Percentiles rank a stretch among this genome's conserved stretches.
These are phyloP conservation scores for Theocolax elegans DNA, from an alignment of 1,140 invertebrate species.

Conservation along the genomic window DNA sequence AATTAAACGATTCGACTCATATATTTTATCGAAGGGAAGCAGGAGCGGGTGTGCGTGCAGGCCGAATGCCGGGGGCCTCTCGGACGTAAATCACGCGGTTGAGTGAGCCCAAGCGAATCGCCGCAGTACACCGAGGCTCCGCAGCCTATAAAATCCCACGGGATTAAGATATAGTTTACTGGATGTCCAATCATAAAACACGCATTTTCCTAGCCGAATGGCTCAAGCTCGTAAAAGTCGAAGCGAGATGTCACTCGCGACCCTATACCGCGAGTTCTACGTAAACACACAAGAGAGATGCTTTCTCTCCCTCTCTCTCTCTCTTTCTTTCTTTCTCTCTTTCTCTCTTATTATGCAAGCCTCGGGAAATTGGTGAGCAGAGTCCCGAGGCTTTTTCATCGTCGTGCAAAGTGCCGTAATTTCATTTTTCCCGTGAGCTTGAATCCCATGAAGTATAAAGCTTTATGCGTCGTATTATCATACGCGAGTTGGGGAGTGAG, in stretches of 20 bases:
- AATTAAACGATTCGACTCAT: conserved; percentile 22
- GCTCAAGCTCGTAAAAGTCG: conserved; percentile 20
- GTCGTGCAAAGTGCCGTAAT: conserved; percentile 3
- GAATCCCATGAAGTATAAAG: conserved; percentile 8
- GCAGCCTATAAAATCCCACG: conserved; percentile 31
- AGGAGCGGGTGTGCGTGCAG: not conserved
- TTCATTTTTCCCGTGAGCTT: conserved; percentile 9
- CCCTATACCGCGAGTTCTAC: not conserved
- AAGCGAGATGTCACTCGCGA: not conserved
- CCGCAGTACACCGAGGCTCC: not conserved
- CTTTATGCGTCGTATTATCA: conserved; percentile 19
- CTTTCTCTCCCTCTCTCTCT: too few species aligned
- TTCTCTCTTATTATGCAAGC: not conserved
- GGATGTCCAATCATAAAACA: conserved; percentile 41
- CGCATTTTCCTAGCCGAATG: conserved; percentile 18
- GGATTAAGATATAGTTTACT: conserved; percentile 20
- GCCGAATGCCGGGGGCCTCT: not conserved
- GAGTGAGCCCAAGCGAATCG: not conserved
- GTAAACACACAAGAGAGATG: too few species aligned
- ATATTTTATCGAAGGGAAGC: conserved; percentile 16
- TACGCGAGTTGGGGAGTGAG: not conserved
- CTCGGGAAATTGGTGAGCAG: conserved; percentile 6
- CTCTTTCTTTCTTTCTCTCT: too few species aligned
- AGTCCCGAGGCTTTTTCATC: not conserved
- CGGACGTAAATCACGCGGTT: conserved; percentile 23